phyloP scores from a whole-genome alignment of 1,140 invertebrate genomes.

The Tyrophagus putrescentiae region DNA sequence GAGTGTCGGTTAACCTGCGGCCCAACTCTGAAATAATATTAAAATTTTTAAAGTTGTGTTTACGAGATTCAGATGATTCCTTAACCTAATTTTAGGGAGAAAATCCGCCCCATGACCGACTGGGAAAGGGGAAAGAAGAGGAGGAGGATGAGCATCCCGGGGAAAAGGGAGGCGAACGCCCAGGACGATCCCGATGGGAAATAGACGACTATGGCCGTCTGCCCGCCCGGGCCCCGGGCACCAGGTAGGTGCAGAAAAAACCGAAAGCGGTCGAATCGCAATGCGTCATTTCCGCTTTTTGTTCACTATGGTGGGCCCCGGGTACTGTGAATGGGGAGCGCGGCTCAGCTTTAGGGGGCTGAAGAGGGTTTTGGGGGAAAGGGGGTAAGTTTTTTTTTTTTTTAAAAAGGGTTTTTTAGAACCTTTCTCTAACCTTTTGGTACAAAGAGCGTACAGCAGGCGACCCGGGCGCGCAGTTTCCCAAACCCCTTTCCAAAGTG shows the following conservation, averaged over 20 bases:
- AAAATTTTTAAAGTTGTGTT: background rate
- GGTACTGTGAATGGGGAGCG: constrained; percentile 53
- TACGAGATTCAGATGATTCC: background rate
- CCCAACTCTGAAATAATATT: background rate
- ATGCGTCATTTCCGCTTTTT: constrained; percentile 66
- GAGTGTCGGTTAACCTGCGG: background rate
- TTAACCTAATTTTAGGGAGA: constrained; percentile 34
- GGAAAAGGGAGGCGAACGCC: constrained; percentile 50
- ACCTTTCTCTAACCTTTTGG: constrained; percentile 34
- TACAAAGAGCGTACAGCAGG: constrained; percentile 40
- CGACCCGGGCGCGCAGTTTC: constrained; percentile 37
- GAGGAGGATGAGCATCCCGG: constrained; percentile 59
- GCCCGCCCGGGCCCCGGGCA: constrained; percentile 55
- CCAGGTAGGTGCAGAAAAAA: constrained; percentile 31
- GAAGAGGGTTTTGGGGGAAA: constrained; percentile 23
- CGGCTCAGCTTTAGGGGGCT: constrained; percentile 36
- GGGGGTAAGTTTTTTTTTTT: no score
- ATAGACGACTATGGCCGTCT: constrained; percentile 45
- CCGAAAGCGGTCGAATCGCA: constrained; percentile 19
- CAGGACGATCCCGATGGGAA: constrained; percentile 40
- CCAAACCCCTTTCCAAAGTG: constrained; percentile 14
- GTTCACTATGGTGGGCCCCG: constrained; percentile 74
- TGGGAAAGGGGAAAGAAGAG: constrained; percentile 69
- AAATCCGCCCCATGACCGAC: constrained; percentile 46
- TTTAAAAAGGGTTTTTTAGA: background rate